Evolutionary conservation across 2,888 invertebrate species (phyloP).

Genomic region (Fragum fragum): DNA sequence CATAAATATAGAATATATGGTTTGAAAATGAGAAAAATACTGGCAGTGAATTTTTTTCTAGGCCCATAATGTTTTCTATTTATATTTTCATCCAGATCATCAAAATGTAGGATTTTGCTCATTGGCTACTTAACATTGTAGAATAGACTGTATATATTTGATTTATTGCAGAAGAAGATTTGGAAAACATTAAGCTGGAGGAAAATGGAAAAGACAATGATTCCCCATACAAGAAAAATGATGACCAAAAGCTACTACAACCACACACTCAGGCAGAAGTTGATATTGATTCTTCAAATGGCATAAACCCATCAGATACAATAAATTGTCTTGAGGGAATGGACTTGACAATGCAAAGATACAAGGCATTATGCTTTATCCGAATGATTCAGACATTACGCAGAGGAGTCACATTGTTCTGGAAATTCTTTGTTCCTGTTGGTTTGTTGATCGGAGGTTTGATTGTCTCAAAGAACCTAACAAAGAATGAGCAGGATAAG

Average conservation of each 20-base stretch:
- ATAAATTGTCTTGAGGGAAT: conserved; percentile 43
- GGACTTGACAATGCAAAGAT: conserved; percentile 61
- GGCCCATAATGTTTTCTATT: too few species aligned
- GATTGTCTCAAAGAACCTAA: conserved; percentile 67
- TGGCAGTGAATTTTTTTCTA: too few species aligned
- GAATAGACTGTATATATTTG: too few species aligned
- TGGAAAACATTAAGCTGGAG: conserved; percentile 25
- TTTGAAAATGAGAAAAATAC: too few species aligned
- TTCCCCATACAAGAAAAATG: neutral
- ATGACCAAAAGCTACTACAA: neutral
- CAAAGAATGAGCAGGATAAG: neutral
- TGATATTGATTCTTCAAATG: conserved; percentile 8
- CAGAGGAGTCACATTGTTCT: conserved; percentile 66
- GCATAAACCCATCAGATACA: conserved; percentile 48
- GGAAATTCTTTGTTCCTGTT: conserved; percentile 77
- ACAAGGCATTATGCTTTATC: conserved; percentile 74
- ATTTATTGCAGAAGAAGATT: conserved; percentile 35
- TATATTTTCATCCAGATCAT: too few species aligned
- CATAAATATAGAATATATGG: too few species aligned
- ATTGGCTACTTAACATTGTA: too few species aligned
- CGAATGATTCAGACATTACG: conserved; percentile 64
- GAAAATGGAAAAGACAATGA: conserved; percentile 7
- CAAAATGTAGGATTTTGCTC: too few species aligned
- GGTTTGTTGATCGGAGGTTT: conserved; percentile 74
- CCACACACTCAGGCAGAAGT: conserved; percentile 3